phyloP scores from a whole-genome alignment of 2,888 invertebrate genomes.

The Microchrysa polita region DNA sequence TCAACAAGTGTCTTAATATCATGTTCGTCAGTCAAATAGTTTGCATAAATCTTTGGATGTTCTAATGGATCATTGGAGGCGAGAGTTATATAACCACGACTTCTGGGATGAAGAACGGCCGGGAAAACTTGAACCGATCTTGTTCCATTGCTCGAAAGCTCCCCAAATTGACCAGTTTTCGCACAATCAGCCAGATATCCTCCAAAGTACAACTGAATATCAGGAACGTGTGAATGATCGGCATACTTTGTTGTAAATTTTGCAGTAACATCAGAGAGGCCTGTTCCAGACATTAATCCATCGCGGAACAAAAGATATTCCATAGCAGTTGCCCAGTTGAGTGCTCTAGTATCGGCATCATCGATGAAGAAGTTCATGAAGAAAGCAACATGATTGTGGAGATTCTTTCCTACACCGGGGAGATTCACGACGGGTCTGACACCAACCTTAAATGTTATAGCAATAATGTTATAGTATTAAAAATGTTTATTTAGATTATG shows the following conservation, averaged over 20 bases:
- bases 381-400: constrained; percentile 87
- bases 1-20: constrained; percentile 84
- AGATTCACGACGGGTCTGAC: constrained; percentile 76
- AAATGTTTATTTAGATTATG: neutral
- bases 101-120: constrained; percentile 85
- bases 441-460: constrained; percentile 62
- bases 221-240: constrained; percentile 79
- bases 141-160: constrained; percentile 74
- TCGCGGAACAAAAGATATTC: constrained; percentile 88
- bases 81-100: constrained; percentile 80
- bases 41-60: constrained; percentile 86
- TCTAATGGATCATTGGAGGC: constrained; percentile 80
- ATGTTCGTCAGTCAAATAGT: constrained; percentile 69
- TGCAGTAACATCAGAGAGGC: constrained; percentile 87
- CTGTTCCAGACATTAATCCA: constrained; percentile 89
- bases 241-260: constrained; percentile 84
- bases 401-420: constrained; percentile 83
- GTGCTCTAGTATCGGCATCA: constrained; percentile 83
- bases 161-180: constrained; percentile 86
- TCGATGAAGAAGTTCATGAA: constrained; percentile 82
- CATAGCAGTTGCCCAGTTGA: constrained; percentile 94
- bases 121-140: constrained; percentile 80
- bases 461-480: neutral
- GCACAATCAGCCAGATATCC: constrained; percentile 88
- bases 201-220: constrained; percentile 87